A percentile compares a stretch with the other conserved stretches of the same genome.
Conservation (phyloP, 2,797 vertebrate species). For the Siniperca scherzeri region DNA sequence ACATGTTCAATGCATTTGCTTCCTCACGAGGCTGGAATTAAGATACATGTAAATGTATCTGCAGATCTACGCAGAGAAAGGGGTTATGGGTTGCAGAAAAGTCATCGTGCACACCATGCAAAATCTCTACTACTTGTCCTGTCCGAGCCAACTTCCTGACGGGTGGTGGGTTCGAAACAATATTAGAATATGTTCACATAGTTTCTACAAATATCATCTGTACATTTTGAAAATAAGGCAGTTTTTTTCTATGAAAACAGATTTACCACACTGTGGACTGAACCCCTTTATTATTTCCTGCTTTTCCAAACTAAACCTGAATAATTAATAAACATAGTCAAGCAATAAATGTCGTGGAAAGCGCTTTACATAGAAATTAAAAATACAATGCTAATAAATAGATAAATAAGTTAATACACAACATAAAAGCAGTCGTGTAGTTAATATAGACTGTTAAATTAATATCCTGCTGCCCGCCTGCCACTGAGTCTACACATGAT, state of each 20-base stretch:
- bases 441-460: not conserved
- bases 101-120: not conserved
- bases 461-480: not conserved
- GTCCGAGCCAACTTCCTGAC: not conserved
- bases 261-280: too few species aligned
- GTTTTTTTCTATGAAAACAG: not conserved
- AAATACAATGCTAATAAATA: not conserved
- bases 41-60: not conserved
- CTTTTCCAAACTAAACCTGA: not conserved
- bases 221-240: not conserved
- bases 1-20: constrained; percentile 28
- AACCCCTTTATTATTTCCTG: not conserved
- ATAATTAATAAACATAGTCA: not conserved
- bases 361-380: not conserved
- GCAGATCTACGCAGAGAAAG: not conserved
- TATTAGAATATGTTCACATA: not conserved
- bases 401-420: not conserved
- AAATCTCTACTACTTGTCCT: not conserved
- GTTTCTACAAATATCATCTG: not conserved
- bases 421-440: not conserved
- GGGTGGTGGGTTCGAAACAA: not conserved
- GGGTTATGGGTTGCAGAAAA: not conserved
- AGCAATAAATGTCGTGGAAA: not conserved
- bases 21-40: constrained; percentile 20
- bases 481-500: not conserved